Base-by-base conservation (phyloP, 2,888 invertebrate species). In the Mythimna vitellina region DNA sequence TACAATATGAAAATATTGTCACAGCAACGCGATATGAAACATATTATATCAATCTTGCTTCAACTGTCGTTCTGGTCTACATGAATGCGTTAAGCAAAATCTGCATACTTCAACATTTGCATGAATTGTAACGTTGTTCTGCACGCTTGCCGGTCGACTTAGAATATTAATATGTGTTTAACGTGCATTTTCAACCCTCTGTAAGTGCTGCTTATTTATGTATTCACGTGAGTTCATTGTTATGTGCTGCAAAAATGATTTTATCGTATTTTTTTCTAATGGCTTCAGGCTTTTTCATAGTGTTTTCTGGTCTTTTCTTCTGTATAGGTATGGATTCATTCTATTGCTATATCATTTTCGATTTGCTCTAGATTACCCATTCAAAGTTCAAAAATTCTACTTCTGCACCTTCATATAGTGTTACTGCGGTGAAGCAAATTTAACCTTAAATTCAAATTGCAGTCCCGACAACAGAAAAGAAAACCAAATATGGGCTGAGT, bases 91-190 rank as follows among this genome's bases (percentile, higher is more conserved):
- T 66, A 69, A 62, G 56, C 62, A 60, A 73, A 82, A 82, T 82
- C 68, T 84, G 72, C 84, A 78, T 84, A 81, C 63, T 81, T 73
- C 81, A 81, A 70, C 73, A 65, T 83, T 80, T 81, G 84, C 81
- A 84, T 84, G 82, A 64, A 77, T 77, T 81, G 60, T 78, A 68
- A 68, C 73, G 65, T 54, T 73, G 65, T 70, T 70, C 74, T 73
- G 81, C 81, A 81, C 79, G 79, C 71, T 78, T 64, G 42, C 62
- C 35, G 54, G 66, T 72, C 69, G 58, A 73, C 84, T 74, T 71
- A 70, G 67, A 78, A 82, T 81, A 80, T 65, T 83, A 73, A 73
- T 73, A 76, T 65, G 70, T 78, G 74, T 74, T 73, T 67, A 65
- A 78, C 57, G 70, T 66, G 67, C 53, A 80, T 80, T 77, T 80